Evolutionary conservation across 1,140 invertebrate species (phyloP).

Genomic region (Drosophila kanapiae): DNA sequence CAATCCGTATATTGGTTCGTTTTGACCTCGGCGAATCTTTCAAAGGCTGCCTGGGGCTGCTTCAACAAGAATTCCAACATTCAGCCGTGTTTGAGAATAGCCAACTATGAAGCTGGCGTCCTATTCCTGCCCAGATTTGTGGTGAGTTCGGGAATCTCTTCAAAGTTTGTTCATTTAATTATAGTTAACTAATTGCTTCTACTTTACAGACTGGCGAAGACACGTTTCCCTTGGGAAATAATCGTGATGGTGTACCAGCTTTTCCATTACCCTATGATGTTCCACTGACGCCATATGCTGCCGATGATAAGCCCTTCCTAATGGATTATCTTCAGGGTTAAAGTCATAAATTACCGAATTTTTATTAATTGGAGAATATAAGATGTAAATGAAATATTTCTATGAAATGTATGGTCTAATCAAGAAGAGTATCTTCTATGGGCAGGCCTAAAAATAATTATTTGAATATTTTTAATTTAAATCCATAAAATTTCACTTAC

Average conservation of each 20-base stretch:
- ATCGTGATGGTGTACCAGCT: conserved; percentile 82
- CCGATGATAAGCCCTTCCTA: conserved; percentile 88
- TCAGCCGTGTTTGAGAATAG: conserved; percentile 89
- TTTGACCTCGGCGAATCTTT: conserved; percentile 96
- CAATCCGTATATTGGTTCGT: conserved; percentile 92
- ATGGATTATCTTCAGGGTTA: conserved; percentile 79
- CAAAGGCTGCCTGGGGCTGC: conserved; percentile 97
- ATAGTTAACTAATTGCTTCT: not conserved
- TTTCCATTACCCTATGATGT: conserved; percentile 93
- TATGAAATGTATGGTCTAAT: no score
- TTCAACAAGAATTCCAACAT: conserved; percentile 88
- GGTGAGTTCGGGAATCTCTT: conserved; percentile 86
- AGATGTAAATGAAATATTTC: no score
- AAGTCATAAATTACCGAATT: not conserved
- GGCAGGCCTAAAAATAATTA: no score
- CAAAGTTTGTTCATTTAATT: no score
- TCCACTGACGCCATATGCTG: conserved; percentile 89
- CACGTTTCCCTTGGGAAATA: conserved; percentile 82
- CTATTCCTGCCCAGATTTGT: conserved; percentile 94
- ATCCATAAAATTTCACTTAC: no score
- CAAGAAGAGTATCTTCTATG: no score
- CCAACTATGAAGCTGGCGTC: conserved; percentile 97
- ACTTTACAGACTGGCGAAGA: conserved; percentile 78
- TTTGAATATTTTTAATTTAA: no score
- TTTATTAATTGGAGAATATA: not conserved